These are phyloP conservation scores for Notarius lentiginosus DNA, from an alignment of 2,113 vertebrate species.

Conservation along the genomic window DNA sequence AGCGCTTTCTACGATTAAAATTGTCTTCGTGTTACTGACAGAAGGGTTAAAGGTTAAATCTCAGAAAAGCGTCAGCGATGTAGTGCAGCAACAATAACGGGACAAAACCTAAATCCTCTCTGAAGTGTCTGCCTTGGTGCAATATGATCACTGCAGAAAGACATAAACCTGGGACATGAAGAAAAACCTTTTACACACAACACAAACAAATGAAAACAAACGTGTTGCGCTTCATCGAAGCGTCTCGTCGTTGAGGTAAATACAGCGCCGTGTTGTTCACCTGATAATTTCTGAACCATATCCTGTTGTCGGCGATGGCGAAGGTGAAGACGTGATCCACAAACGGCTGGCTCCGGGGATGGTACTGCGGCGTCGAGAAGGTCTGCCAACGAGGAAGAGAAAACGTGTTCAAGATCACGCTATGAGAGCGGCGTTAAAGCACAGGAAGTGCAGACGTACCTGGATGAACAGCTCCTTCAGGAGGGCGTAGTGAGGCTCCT, in stretches of 20 bases:
- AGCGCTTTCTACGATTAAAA: neutral
- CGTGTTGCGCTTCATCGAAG: no score
- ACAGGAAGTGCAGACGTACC: constrained; percentile 70
- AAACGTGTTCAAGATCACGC: no score
- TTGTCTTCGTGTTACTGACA: neutral
- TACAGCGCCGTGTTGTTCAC: constrained; percentile 62
- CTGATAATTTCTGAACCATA: constrained; percentile 99
- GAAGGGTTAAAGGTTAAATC: no score
- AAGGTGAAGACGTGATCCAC: constrained; percentile 96
- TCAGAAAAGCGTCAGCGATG: no score
- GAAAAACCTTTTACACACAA: neutral
- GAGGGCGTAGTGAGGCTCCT: constrained; percentile 84
- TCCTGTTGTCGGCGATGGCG: constrained; percentile 85
- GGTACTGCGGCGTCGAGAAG: constrained; percentile 91
- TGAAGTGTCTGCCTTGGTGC: neutral
- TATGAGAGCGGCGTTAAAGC: neutral
- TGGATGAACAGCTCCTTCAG: constrained; percentile 97
- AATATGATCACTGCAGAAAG: no score
- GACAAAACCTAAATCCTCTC: neutral
- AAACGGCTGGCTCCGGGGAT: constrained; percentile 95
- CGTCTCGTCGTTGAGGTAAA: no score
- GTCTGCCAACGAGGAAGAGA: constrained; percentile 69
- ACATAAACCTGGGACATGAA: no score
- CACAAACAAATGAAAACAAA: no score
- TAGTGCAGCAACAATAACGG: neutral